Conservation (phyloP, 2,797 vertebrate species). For the Chaenodraco wilsoni region DNA sequence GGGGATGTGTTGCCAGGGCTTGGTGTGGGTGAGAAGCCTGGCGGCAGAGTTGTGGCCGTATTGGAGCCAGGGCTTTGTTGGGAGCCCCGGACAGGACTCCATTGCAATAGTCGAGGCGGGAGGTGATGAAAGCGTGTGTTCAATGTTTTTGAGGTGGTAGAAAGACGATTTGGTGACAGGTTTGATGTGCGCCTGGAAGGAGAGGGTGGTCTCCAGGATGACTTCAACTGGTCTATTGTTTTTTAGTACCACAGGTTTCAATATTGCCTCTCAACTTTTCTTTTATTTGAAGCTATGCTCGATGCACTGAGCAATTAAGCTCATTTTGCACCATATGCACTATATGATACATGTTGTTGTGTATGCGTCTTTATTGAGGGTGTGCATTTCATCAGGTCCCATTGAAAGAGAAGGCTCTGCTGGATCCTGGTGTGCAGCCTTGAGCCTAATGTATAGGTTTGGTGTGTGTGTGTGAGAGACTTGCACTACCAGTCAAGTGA, state of each 20-base stretch:
- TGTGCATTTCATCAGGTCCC: not conserved
- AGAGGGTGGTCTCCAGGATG: too few relatives aligned
- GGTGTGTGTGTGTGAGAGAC: not conserved
- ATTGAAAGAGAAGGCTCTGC: slow-evolving; percentile 5
- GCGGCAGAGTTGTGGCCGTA: too few relatives aligned
- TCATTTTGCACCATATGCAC: not conserved
- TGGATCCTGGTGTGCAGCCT: not conserved
- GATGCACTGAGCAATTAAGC: not conserved
- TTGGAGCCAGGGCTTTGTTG: too few relatives aligned
- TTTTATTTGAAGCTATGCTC: not conserved
- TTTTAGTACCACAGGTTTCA: not conserved
- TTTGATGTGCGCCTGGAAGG: too few relatives aligned
- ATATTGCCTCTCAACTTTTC: not conserved
- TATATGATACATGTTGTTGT: not conserved
- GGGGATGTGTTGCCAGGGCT: too few relatives aligned
- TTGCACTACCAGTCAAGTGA: not conserved
- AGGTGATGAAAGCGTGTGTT: too few relatives aligned
- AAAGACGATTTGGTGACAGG: too few relatives aligned
- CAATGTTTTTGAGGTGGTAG: too few relatives aligned
- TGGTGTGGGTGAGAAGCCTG: too few relatives aligned
- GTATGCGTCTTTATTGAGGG: not conserved
- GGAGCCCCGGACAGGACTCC: too few relatives aligned
- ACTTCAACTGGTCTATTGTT: not conserved
- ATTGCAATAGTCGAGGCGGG: too few relatives aligned
- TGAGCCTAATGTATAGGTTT: not conserved